Evolutionary conservation across 2,113 vertebrate genomes (phyloP).

Genomic region (Rhynchomys soricoides): DNA sequence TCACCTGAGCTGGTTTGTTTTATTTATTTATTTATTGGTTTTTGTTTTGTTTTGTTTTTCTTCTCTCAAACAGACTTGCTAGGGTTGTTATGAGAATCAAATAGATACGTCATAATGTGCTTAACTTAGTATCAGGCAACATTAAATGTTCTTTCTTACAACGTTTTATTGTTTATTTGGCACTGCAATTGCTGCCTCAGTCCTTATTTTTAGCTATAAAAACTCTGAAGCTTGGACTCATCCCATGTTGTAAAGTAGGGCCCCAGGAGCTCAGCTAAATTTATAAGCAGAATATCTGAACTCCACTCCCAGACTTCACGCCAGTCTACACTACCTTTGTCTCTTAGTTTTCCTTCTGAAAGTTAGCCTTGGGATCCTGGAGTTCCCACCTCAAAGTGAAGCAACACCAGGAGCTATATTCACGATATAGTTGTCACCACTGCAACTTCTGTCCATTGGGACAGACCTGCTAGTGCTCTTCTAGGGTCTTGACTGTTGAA

Average conservation of each 20-base stretch:
- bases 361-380: background rate
- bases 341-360: background rate
- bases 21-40: background rate
- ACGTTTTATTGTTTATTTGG: background rate
- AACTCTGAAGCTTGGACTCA: background rate
- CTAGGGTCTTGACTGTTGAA: background rate
- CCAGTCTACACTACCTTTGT: background rate
- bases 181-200: background rate
- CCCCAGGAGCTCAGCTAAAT: background rate
- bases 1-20: background rate
- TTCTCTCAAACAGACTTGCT: background rate
- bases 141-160: background rate
- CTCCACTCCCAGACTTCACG: background rate
- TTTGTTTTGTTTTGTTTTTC: background rate
- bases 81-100: background rate
- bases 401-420: background rate
- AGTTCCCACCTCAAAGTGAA: background rate
- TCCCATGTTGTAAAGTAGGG: background rate
- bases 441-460: background rate
- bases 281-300: background rate
- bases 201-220: conserved; percentile 32
- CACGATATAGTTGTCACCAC: background rate
- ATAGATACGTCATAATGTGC: background rate
- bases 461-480: background rate
- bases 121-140: background rate